phyloP scores from a whole-genome alignment of 2,888 invertebrate genomes.

The Strigamia maritima region DNA sequence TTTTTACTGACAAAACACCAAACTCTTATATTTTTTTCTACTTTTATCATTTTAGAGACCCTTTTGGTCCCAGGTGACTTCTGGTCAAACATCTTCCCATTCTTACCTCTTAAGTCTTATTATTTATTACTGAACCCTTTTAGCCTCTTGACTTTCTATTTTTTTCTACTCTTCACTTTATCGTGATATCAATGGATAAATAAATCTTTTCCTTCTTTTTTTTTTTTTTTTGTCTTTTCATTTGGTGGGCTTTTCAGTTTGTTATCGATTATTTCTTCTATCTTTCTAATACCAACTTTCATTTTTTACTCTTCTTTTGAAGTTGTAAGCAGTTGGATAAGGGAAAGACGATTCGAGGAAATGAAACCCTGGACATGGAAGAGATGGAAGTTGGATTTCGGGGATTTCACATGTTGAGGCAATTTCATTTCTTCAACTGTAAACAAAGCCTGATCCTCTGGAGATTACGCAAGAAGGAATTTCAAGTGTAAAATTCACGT shows the following conservation, averaged over 20 bases:
- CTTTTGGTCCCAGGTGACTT: neutral
- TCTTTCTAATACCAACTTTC: neutral
- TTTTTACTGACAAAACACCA: neutral
- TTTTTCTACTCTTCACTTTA: neutral
- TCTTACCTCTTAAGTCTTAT: neutral
- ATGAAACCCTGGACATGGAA: constrained; percentile 7
- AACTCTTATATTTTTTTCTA: neutral
- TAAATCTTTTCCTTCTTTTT: neutral
- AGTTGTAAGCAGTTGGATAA: constrained; percentile 15
- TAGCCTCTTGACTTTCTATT: neutral
- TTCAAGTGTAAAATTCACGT: neutral
- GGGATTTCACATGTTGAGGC: constrained; percentile 10
- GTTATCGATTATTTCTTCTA: neutral
- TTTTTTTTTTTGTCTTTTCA: neutral
- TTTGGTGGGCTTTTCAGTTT: constrained; percentile 5
- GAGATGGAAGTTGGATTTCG: constrained; percentile 10
- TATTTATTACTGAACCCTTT: constrained; percentile 10
- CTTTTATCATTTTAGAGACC: neutral
- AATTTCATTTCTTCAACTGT: constrained; percentile 9
- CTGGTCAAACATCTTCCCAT: neutral
- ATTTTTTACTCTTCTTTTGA: constrained; percentile 5
- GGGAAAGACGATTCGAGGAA: constrained; percentile 2
- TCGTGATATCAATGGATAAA: neutral
- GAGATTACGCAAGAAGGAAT: neutral
- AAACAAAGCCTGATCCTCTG: constrained; percentile 10